These are phyloP conservation scores for Speoplatyrhinus poulsoni DNA, from an alignment of 2,113 vertebrate genomes.

Conservation along the genomic window DNA sequence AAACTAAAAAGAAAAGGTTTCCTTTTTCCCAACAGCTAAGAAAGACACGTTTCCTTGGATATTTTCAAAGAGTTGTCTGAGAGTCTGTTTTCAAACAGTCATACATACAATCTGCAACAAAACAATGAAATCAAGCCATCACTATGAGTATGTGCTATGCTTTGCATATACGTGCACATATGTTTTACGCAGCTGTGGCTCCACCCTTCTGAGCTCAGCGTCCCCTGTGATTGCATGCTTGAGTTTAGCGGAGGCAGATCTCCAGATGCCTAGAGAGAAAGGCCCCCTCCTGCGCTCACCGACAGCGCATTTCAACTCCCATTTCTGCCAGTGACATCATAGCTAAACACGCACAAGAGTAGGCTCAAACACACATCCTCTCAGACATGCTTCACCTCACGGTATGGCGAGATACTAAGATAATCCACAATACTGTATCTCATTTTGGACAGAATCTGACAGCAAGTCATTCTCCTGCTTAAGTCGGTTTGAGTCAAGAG, in stretches of 20 bases:
- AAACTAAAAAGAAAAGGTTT: no score
- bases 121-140: not conserved
- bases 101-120: constrained; percentile 2
- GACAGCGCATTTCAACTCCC: constrained; percentile 34
- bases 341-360: not conserved
- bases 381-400: constrained; percentile 1
- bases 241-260: constrained; percentile 35
- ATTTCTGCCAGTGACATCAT: constrained; percentile 37
- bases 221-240: constrained; percentile 25
- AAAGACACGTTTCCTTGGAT: not conserved
- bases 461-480: not conserved
- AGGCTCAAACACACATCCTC: constrained; percentile 3
- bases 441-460: no score
- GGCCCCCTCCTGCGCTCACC: constrained; percentile 18
- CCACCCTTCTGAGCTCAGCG: constrained; percentile 35
- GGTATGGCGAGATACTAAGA: no score
- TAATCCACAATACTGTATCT: no score
- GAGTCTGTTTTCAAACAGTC: constrained; percentile 29
- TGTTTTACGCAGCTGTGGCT: constrained; percentile 45
- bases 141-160: not conserved
- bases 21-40: no score
- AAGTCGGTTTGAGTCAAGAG: not conserved
- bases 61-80: not conserved
- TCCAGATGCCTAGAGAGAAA: constrained; percentile 25
- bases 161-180: constrained; percentile 27